Evolutionary conservation across 1,140 invertebrate species (phyloP), one percentile per base, ranked within the genome.

Genomic region (Drosophila gunungcola): DNA sequence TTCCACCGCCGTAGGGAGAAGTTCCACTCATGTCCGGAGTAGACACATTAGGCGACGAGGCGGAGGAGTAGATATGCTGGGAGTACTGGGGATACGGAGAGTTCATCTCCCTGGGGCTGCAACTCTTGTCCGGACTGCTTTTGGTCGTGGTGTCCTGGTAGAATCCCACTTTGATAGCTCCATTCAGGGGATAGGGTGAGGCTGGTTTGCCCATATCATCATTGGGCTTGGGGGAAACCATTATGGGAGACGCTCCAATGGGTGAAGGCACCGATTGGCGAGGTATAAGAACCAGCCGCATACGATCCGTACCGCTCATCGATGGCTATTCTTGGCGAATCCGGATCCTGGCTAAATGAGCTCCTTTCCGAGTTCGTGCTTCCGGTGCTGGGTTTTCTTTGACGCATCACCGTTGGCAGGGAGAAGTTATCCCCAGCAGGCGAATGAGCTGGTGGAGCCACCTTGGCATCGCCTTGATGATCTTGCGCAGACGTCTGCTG

Each of bases 71-170:
- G 39, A 94, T 94, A 72, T 94, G 94, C 92, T 94, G 94, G 9
- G 94, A 94, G 78, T 95, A 95, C 45, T 94, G 93, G 4, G 94
- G 93, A 92, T 95, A 95, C 12, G 94, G 94, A n/a, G 93, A 93
- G 2, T 94, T 94, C 69, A 93, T 94, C 72, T 95, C 95, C 3
- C 94, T 92, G 6, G 95, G 95, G 83, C 95, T 95, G 80, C 95
- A 95, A 75, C 95, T 95, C 85, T 96, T 96, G 58, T 96, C 95
- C 2, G 95, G 95, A 74, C 95, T 95, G 73, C 95, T 95, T 92
- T 95, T 95, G 2, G 95, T 94, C 25, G 95, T 95, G 1, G 95
- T 96, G 72, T 96, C 96, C 92, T 96, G 96, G 91, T 96, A 96
- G 83, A 96, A 96, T 3, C 96, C 96, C 39, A 96, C 96, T 65